Evolutionary conservation across 2,113 vertebrate species (phyloP).

Genomic region (pig (Sus scrofa)): DNA sequence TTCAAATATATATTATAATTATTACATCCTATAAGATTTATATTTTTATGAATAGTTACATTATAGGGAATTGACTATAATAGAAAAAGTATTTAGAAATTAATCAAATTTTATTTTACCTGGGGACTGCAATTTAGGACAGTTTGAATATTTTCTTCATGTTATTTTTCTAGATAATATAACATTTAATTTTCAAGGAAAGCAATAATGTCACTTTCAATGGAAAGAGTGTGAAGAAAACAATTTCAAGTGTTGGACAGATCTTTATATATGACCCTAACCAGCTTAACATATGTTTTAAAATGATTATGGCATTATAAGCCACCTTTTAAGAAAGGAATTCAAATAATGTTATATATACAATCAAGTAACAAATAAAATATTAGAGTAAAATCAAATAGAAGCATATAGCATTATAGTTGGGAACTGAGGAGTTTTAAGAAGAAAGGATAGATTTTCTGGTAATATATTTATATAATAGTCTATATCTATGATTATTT

Average conservation of each 20-base stretch:
- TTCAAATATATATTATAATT: not conserved
- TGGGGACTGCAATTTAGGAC: not conserved
- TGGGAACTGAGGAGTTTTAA: not conserved
- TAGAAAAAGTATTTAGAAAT: not conserved
- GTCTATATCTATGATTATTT: not conserved
- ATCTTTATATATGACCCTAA: not conserved
- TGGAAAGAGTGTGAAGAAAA: not conserved
- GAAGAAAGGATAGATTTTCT: not conserved
- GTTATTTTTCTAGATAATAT: not conserved
- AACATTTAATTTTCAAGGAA: slow-evolving; percentile 20
- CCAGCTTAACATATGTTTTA: not conserved
- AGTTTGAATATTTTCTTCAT: not conserved
- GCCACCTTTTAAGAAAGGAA: not conserved
- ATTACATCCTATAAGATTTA: not conserved
- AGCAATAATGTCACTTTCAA: not conserved
- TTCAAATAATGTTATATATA: not conserved
- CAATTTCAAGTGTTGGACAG: not conserved
- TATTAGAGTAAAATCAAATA: not conserved
- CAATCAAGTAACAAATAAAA: not conserved
- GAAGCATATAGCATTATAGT: not conserved
- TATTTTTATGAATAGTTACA: not conserved
- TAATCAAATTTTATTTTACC: not conserved
- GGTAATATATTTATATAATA: not conserved
- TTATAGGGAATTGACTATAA: not conserved
- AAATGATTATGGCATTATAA: not conserved